Percentiles rank a stretch among this genome's conserved stretches.
Conservation (phyloP, 2,888 invertebrate species). For the Chloromyia formosa region DNA sequence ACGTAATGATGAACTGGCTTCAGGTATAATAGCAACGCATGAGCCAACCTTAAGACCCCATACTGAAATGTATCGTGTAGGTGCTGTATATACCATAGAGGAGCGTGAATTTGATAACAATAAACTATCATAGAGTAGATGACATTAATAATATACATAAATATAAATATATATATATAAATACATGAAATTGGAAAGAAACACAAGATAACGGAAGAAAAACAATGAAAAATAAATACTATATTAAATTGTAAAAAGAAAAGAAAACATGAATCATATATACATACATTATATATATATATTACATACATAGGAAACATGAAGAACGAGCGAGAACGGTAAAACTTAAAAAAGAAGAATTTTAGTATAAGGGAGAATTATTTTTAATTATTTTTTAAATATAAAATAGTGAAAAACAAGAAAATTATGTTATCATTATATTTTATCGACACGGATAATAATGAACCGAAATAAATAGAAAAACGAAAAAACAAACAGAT, state of each 20-base stretch:
- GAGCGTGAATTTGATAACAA: slow-evolving; percentile 51
- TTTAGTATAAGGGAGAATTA: background rate
- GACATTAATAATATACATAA: background rate
- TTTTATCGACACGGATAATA: background rate
- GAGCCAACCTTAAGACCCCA: slow-evolving; percentile 52
- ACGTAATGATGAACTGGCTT: slow-evolving; percentile 64
- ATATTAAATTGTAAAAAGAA: slow-evolving; percentile 18
- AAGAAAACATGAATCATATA: background rate
- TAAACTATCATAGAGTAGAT: slow-evolving; percentile 47
- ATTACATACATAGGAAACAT: background rate
- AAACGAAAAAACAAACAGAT: background rate
- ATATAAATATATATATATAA: background rate
- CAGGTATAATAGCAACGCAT: slow-evolving; percentile 52
- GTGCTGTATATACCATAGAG: slow-evolving; percentile 52
- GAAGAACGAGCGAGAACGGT: background rate
- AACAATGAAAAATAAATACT: slow-evolving; percentile 16
- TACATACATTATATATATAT: slow-evolving; percentile 16
- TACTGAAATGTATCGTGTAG: slow-evolving; percentile 51
- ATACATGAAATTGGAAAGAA: slow-evolving; percentile 3
- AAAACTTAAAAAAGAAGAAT: slow-evolving; percentile 16
- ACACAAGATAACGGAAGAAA: background rate
- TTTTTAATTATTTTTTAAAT: slow-evolving; percentile 11
- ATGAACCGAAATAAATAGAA: background rate
- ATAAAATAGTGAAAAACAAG: background rate
- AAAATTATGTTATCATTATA: background rate